Percentiles rank a stretch among this genome's conserved stretches.
phyloP scores from a whole-genome alignment of 2,113 vertebrate species.

The Hypomesus transpacificus region DNA sequence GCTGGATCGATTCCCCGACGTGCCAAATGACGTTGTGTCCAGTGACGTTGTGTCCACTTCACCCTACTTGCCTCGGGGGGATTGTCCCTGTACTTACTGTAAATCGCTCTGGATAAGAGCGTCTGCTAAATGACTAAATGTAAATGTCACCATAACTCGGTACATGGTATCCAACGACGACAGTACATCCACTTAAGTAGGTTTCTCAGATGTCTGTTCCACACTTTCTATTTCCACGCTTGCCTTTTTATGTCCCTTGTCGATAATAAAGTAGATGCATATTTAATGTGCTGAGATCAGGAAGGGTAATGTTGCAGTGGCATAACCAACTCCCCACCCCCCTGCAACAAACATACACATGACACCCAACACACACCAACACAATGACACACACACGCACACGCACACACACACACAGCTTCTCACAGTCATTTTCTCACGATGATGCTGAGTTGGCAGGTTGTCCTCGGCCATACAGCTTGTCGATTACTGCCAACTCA shows the following conservation, averaged over 20 bases:
- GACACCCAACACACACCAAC: neutral
- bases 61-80: too few relatives aligned
- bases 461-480: constrained; percentile 51
- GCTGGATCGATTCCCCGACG: too few relatives aligned
- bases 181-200: neutral
- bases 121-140: too few relatives aligned
- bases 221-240: constrained; percentile 25
- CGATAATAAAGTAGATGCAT: constrained; percentile 45
- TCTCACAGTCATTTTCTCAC: constrained; percentile 36
- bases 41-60: too few relatives aligned
- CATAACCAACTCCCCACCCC: constrained; percentile 19
- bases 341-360: neutral
- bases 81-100: too few relatives aligned
- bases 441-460: constrained; percentile 56
- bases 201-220: constrained; percentile 14
- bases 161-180: neutral
- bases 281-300: constrained; percentile 42
- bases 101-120: too few relatives aligned
- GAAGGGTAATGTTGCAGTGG: constrained; percentile 33
- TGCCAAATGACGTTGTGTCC: too few relatives aligned
- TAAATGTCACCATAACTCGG: neutral
- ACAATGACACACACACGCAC: constrained; percentile 4
- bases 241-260: constrained; percentile 27
- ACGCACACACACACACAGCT: constrained; percentile 4
- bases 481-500: constrained; percentile 34